A percentile compares a stretch with the other conserved stretches of the same genome.
Evolutionary conservation across 1,140 invertebrate genomes (phyloP).

Genomic region (Drosophila ironensis): DNA sequence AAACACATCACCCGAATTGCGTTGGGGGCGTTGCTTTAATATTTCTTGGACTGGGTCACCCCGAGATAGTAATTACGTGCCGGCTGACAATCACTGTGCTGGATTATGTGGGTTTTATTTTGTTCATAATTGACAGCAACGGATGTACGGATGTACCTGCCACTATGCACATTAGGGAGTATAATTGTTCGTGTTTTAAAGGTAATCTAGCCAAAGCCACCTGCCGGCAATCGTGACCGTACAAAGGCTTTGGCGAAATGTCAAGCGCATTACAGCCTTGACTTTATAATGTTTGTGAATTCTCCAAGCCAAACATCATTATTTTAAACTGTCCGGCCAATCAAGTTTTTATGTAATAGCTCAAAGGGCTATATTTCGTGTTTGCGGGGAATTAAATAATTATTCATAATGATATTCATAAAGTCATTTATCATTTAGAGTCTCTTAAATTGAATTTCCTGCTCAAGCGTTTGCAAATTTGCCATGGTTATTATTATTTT

Average conservation of each 20-base stretch:
- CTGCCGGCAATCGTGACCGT: slow-evolving; percentile 23
- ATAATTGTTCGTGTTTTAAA: slow-evolving; percentile 85
- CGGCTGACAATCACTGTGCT: slow-evolving; percentile 1
- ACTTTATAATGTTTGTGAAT: not conserved
- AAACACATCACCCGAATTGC: not conserved
- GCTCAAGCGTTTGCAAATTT: not conserved
- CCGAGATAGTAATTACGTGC: slow-evolving; percentile 21
- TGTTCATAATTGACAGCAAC: not conserved
- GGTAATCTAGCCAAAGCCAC: not conserved
- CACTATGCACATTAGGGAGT: slow-evolving; percentile 97
- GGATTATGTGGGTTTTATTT: slow-evolving; percentile 14
- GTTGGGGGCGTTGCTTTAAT: slow-evolving; percentile 22
- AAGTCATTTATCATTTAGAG: not conserved
- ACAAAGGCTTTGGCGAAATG: slow-evolving; percentile 22
- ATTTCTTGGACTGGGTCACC: slow-evolving; percentile 6
- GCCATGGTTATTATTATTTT: not conserved
- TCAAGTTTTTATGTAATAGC: not conserved
- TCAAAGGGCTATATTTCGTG: not conserved
- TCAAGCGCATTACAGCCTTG: not conserved
- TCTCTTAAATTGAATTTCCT: no score
- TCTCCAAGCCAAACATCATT: not conserved
- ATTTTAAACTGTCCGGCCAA: not conserved
- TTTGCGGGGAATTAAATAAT: not conserved
- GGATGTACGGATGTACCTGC: slow-evolving; percentile 84
- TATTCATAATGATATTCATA: slow-evolving; percentile 2